Conservation (phyloP, 2,113 vertebrate species). For the Cephalophus harveyi region DNA sequence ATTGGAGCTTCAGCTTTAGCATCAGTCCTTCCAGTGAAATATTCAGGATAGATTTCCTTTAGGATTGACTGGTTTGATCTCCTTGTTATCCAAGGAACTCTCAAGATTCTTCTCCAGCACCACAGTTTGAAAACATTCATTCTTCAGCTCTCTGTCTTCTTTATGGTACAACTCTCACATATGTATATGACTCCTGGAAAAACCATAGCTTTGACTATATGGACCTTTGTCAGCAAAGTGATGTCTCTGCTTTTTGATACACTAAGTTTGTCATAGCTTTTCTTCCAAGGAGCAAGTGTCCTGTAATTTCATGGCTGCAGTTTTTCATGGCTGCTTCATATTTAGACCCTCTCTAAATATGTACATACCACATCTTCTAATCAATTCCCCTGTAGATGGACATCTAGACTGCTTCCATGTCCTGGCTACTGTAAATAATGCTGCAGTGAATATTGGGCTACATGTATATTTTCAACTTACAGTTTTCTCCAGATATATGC, state of each 20-base stretch:
- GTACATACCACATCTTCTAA: background rate
- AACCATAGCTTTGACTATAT: background rate
- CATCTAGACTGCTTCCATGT: background rate
- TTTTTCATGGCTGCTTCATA: background rate
- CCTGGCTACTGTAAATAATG: background rate
- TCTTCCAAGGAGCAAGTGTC: background rate
- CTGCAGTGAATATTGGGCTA: background rate
- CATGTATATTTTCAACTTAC: background rate
- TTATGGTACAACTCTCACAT: background rate
- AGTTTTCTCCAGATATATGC: background rate
- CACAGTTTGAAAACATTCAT: background rate
- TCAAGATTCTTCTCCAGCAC: background rate
- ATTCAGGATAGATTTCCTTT: background rate
- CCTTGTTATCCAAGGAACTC: background rate
- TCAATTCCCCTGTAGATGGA: background rate
- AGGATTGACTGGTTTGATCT: background rate
- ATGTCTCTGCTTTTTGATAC: background rate
- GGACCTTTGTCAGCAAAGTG: background rate
- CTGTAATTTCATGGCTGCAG: background rate
- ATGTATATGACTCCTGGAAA: background rate
- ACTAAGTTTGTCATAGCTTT: background rate
- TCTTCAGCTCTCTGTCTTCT: background rate
- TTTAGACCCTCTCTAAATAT: background rate
- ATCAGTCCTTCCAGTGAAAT: background rate
- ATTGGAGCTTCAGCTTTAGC: background rate